Evolutionary conservation across 2,888 invertebrate genomes (phyloP), one percentile per base, ranked within the genome.

Genomic region (Gymnocheta viridis): DNA sequence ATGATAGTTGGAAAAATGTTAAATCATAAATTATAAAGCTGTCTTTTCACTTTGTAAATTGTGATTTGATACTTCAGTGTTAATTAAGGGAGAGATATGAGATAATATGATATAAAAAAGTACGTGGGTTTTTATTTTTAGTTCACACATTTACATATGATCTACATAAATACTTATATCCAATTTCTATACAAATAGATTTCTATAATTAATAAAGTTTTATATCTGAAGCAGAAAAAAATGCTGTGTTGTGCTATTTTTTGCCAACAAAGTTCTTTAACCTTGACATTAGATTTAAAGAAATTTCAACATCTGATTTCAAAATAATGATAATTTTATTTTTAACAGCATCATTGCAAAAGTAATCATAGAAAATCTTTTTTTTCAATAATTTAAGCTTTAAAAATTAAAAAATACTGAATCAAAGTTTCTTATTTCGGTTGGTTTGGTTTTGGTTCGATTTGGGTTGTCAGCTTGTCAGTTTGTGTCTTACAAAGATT

Each of bases 391-490:
- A 32, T 76, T 76, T 56, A 66, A 47, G 32, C 6, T 47, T 66
- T 17, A 29, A n/a, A 74, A 58, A 4, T 44, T 27, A 10, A 44
- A 62, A 58, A 51, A 27, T 67, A 56, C 3, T 27, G 49, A 73
- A 47, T 62, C n/a, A 62, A 32, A 54, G 41, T 70, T 62, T 79
- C 27, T 62, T 38, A 51, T 70, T 70, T 44, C 60, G 17, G 69
- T 73, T 19, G 22, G 19, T 44, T 54, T 19, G 27, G 4, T 12
- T 76, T 78, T 9, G 29, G 27, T 62, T 70, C 17, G 54, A 64
- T 56, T 70, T 72, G 24, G 27, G 12, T 60, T 73, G 66, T 41
- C 73, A 32, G 67, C 29, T 38, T 80, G 80, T 80, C 73, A 67
- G 27, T 58, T 72, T 19, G 27, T 60, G 58, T 66, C 60, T 77